Evolutionary conservation across 2,888 invertebrate genomes (phyloP), one percentile per base, ranked within the genome.

Genomic region (Scrobipalpa costella): DNA sequence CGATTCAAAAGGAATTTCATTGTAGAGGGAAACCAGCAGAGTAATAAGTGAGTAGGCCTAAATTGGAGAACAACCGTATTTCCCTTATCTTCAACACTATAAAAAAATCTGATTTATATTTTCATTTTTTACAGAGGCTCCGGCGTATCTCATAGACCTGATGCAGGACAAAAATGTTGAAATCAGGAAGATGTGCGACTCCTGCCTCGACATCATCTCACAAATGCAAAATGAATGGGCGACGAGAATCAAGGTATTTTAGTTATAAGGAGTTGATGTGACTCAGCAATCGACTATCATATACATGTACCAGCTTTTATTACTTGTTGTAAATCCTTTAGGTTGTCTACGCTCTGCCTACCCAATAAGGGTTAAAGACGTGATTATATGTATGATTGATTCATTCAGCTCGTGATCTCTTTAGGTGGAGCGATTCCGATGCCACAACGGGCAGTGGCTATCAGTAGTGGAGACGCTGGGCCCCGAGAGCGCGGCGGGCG

Each of bases 391-490:
- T 34, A 7, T 34, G 6, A 7, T 7, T 15, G 49, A 13, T 5
- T 21, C 7, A n/a, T n/a, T 44, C 15, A n/a, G 6, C 2, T n/a
- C 1, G 13, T 1, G 7, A 17, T 47, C 15, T 17, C 6, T 9
- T 19, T 66, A 93, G 92, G 92, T 95, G 77, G 99, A 99, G 88
- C 96, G 98, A 73, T 99, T 99, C 88, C 94, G 98, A n/a, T 98
- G 98, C 88, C 98, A 99, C 88, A 99, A 99, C 86, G 97, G 97
- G 0, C 98, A 99, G 82, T 99, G 99, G 99, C 90, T 99, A 71
- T 97, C 98, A 76, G 98, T 99, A 95, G 97, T 99, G 47, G 98
- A 98, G 85, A 93, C 93, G 52, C 90, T 93, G 68, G 92, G 92
- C n/a, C 84, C 92, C 47, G 93, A 92, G 71, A 86, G 89, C 19